Base-by-base conservation (phyloP, 2,888 invertebrate species). In the Xestia ashworthii region DNA sequence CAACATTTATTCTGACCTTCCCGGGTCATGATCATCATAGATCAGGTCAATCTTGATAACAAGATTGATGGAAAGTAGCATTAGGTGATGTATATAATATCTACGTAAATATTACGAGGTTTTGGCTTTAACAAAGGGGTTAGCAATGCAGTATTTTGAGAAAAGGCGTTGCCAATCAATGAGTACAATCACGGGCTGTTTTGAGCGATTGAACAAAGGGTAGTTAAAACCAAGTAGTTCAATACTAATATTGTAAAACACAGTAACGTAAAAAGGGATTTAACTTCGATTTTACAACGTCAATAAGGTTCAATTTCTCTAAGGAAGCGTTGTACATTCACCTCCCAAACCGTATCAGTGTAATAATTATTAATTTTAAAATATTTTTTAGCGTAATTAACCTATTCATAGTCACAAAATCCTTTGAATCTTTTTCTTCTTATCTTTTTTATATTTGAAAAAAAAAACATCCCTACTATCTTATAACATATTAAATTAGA, bases 61-160 rank as follows among this genome's bases (percentile, higher is more conserved):
- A 76, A 64, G 77, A 77, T 77, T 55, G 68, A 62, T 75, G 64
- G 74, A 11, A 55, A 25, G 44, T 11, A 25, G 44, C 14, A 32
- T 48, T 38, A 65, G 8, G 62, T 69, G 44, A 50, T 69, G 25
- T 68, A 55, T 76, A 44, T 55, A 62, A 50, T 22, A 22, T 55
- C 14, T 38, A 62, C n/a, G 4, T 50, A 22, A 64, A 48, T 48
- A 32, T 44, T 46, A 53, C n/a, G 32, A 5, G n/a, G 16, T 32
- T 44, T 16, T 38, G 62, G 22, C 5, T 14, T 22, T 65, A n/a
- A n/a, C 38, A 48, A 70, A n/a, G 19, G 41, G 50, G 1, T 32
- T 38, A 50, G 53, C 60, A 53, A 55, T 83, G 66, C 70, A 71
- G 78, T 71, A 67, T 71, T 78, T 71, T 44, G 46, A 32, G 44